These are phyloP conservation scores for Nesometra sesokonis DNA, from an alignment of 35 echinoderm and acorn worm genomes.

Conservation along the genomic window DNA sequence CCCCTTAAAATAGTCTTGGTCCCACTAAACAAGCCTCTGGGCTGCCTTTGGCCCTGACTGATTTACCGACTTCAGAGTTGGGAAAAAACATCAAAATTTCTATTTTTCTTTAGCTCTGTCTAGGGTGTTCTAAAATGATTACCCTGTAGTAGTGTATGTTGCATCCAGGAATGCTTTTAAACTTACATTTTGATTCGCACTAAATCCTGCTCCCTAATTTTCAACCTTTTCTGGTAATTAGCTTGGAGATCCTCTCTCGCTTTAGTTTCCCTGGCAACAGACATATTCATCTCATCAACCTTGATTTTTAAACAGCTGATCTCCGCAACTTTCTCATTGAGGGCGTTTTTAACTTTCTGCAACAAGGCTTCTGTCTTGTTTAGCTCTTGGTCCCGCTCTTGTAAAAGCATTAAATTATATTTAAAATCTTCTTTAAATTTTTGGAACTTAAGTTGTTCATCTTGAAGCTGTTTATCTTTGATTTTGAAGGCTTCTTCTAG, in stretches of 20 bases:
- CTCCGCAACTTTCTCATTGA: conserved; percentile 27
- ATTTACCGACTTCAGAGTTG: too few species aligned
- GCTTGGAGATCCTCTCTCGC: conserved; percentile 56
- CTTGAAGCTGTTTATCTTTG: conserved; percentile 54
- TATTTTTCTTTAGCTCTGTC: too few species aligned
- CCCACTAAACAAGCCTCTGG: too few species aligned
- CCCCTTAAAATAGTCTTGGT: too few species aligned
- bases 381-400: conserved; percentile 80
- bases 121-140: too few species aligned
- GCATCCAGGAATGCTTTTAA: too few species aligned
- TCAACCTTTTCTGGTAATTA: conserved; percentile 72
- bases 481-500: conserved; percentile 38
- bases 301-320: conserved; percentile 74
- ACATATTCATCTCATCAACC: conserved; percentile 62
- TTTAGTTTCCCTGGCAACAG: conserved; percentile 22
- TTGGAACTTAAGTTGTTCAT: conserved; percentile 37
- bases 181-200: conserved; percentile 72
- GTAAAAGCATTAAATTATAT: conserved; percentile 75
- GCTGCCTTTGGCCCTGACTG: too few species aligned
- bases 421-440: conserved; percentile 96
- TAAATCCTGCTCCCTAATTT: conserved; percentile 62
- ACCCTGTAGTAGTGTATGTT: too few species aligned
- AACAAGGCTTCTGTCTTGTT: conserved; percentile 41
- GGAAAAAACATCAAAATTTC: too few species aligned
- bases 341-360: conserved; percentile 20